These are phyloP conservation scores for Aphyosemion australe DNA, from an alignment of 2,113 vertebrate species.

Conservation along the genomic window DNA sequence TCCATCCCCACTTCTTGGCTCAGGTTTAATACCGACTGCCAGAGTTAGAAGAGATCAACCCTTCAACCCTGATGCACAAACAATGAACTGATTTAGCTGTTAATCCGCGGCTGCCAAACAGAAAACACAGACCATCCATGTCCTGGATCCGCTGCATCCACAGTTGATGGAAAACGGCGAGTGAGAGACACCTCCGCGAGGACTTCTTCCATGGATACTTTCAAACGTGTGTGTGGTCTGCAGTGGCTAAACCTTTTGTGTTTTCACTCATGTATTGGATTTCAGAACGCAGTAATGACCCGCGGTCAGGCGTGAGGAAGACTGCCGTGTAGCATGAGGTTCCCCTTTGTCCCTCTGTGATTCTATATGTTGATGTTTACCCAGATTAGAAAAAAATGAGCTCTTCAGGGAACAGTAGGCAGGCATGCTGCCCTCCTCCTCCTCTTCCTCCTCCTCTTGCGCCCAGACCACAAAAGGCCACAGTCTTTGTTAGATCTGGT, in stretches of 20 bases:
- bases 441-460: constrained; percentile 14
- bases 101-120: constrained; percentile 40
- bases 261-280: constrained; percentile 7
- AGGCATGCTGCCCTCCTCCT: constrained; percentile 7
- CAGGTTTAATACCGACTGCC: constrained; percentile 39
- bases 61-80: constrained; percentile 47
- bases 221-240: constrained; percentile 17
- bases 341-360: constrained; percentile 22
- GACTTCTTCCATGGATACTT: constrained; percentile 16
- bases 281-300: constrained; percentile 18
- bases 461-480: constrained; percentile 61
- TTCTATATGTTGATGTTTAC: constrained; percentile 46
- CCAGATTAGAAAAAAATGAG: constrained; percentile 28
- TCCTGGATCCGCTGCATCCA: constrained; percentile 8
- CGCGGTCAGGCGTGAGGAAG: not conserved
- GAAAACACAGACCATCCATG: constrained; percentile 7
- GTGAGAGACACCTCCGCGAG: constrained; percentile 20
- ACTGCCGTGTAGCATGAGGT: constrained; percentile 32
- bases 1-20: constrained; percentile 30
- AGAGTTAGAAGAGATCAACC: constrained; percentile 47
- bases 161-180: constrained; percentile 22
- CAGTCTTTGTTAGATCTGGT: constrained; percentile 59
- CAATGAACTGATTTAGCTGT: constrained; percentile 40
- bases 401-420: constrained; percentile 42
- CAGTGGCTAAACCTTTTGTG: constrained; percentile 14